phyloP scores from a whole-genome alignment of 2,797 vertebrate species.

The Morus bassanus region DNA sequence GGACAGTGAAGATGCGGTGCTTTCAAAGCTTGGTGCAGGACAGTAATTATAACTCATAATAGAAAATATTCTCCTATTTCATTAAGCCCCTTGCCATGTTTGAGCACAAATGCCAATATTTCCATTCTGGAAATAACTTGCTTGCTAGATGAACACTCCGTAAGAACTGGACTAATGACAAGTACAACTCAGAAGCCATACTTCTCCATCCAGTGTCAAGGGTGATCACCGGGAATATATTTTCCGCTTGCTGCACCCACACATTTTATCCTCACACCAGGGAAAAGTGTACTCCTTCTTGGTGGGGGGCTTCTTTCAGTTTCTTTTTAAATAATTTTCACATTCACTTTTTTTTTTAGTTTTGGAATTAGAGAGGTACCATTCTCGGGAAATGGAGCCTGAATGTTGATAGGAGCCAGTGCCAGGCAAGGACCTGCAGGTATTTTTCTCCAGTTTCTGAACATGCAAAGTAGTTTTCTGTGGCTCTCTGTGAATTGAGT shows the following conservation, averaged over 20 bases:
- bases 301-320: neutral
- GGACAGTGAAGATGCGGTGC: neutral
- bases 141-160: neutral
- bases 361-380: neutral
- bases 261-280: neutral
- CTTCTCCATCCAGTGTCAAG: neutral
- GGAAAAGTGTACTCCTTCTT: neutral
- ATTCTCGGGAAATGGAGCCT: neutral
- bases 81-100: rapidly evolving
- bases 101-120: neutral
- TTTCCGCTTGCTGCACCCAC: neutral
- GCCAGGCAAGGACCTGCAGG: neutral
- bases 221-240: neutral
- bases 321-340: neutral
- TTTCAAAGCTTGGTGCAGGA: neutral
- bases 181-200: neutral
- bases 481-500: neutral
- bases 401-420: neutral
- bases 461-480: neutral
- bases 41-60: neutral
- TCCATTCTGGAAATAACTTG: neutral
- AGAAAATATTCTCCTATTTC: neutral
- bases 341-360: rapidly evolving
- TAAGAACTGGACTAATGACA: neutral
- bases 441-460: neutral